Conservation (phyloP, 2,797 vertebrate species). For the Knipowitschia caucasica region DNA sequence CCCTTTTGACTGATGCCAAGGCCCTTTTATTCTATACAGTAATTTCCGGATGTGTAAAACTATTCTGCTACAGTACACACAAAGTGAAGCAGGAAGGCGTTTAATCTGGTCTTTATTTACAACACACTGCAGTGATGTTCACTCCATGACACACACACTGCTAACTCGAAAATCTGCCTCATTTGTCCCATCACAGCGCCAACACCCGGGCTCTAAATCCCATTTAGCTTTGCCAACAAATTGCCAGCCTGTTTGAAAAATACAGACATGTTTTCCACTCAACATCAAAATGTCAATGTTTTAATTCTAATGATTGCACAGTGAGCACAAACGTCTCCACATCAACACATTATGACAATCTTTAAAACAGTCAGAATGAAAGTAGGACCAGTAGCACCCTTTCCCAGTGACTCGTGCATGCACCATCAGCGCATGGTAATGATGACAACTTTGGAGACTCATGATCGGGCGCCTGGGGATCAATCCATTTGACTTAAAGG, state of each 20-base stretch:
- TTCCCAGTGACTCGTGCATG: slow-evolving; percentile 40
- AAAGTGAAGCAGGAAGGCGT: slow-evolving; percentile 21
- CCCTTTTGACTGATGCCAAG: slow-evolving; percentile 1
- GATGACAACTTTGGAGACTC: slow-evolving; percentile 10
- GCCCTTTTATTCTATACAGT: not conserved
- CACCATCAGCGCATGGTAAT: slow-evolving; percentile 31
- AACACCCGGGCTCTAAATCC: slow-evolving; percentile 26
- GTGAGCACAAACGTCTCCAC: slow-evolving; percentile 42
- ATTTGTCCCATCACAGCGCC: slow-evolving; percentile 39
- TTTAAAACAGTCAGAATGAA: slow-evolving; percentile 23
- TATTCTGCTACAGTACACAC: slow-evolving; percentile 7
- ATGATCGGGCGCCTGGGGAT: slow-evolving; percentile 15
- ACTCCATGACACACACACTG: slow-evolving; percentile 20
- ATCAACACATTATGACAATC: slow-evolving; percentile 42
- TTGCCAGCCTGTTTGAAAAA: slow-evolving; percentile 22
- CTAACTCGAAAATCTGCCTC: slow-evolving; percentile 31
- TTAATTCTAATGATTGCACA: slow-evolving; percentile 39
- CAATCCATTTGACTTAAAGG: slow-evolving; percentile 31
- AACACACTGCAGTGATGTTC: slow-evolving; percentile 41
- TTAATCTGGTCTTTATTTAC: slow-evolving; percentile 57
- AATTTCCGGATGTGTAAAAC: not conserved
- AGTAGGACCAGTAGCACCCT: slow-evolving; percentile 7
- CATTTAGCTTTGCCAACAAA: slow-evolving; percentile 13
- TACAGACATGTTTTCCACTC: slow-evolving; percentile 31
- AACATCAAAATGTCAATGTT: slow-evolving; percentile 41